A percentile compares a stretch with the other conserved stretches of the same genome.
phyloP scores from a whole-genome alignment of 2,888 invertebrate genomes.

The Rhagonycha lutea region DNA sequence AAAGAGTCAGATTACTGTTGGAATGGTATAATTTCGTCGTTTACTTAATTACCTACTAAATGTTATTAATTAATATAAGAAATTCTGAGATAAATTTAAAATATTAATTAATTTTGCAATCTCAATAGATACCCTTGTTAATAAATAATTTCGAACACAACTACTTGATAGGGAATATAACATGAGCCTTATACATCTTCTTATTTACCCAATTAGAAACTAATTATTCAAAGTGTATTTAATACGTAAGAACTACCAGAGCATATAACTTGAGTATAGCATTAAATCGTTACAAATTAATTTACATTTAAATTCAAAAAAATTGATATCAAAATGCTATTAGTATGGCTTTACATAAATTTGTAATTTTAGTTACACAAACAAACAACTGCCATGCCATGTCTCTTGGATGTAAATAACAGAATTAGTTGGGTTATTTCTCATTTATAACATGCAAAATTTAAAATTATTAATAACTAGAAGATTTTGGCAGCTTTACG shows the following conservation, averaged over 20 bases:
- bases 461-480: too few species aligned
- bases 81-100: background rate
- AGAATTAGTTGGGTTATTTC: background rate
- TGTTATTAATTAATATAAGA: background rate
- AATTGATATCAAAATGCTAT: background rate
- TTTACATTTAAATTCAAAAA: background rate
- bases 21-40: too few species aligned
- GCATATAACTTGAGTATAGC: background rate
- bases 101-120: background rate
- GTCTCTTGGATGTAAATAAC: background rate
- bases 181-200: conserved; percentile 7
- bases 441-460: background rate
- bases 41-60: background rate
- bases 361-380: background rate
- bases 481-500: too few species aligned
- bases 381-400: background rate
- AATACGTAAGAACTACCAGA: conserved; percentile 17
- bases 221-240: conserved; percentile 23
- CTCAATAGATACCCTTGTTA: background rate
- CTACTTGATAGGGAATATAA: conserved; percentile 13
- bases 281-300: conserved; percentile 2
- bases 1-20: too few species aligned
- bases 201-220: conserved; percentile 28
- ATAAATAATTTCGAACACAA: conserved; percentile 14
- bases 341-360: background rate